Conservation (phyloP, 2,113 vertebrate genomes). For the Opisthocomus hoazin region DNA sequence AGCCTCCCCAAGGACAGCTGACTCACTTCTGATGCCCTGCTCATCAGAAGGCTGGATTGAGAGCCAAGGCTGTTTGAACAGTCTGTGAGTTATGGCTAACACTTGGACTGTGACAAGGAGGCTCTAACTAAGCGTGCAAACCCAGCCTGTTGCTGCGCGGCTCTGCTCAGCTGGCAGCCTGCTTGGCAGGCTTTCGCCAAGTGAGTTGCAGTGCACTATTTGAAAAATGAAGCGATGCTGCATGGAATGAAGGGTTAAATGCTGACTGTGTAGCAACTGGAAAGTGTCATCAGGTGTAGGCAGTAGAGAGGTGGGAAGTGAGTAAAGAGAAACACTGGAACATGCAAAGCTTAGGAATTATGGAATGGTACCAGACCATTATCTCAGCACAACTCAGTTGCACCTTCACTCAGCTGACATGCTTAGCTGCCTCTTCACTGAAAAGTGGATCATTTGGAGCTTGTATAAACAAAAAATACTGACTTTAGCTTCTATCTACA, state of each 20-base stretch:
- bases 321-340: background rate
- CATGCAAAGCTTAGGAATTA: background rate
- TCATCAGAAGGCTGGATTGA: background rate
- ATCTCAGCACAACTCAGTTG: background rate
- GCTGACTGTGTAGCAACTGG: background rate
- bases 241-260: background rate
- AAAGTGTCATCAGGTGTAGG: background rate
- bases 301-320: background rate
- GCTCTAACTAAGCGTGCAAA: conserved; percentile 23
- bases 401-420: background rate
- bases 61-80: background rate
- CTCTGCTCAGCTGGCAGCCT: conserved; percentile 33
- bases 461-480: background rate
- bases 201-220: background rate
- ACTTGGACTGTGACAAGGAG: background rate
- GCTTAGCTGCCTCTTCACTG: background rate
- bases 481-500: background rate
- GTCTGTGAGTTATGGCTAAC: background rate
- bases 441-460: background rate
- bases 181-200: background rate
- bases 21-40: conserved; percentile 25
- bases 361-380: background rate
- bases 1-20: conserved; percentile 32
- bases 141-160: background rate
- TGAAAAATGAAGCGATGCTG: background rate